Percentiles rank a stretch among this genome's conserved stretches.
These are phyloP conservation scores for Phoeniculus purpureus DNA, from an alignment of 2,797 vertebrate genomes.

Conservation along the genomic window DNA sequence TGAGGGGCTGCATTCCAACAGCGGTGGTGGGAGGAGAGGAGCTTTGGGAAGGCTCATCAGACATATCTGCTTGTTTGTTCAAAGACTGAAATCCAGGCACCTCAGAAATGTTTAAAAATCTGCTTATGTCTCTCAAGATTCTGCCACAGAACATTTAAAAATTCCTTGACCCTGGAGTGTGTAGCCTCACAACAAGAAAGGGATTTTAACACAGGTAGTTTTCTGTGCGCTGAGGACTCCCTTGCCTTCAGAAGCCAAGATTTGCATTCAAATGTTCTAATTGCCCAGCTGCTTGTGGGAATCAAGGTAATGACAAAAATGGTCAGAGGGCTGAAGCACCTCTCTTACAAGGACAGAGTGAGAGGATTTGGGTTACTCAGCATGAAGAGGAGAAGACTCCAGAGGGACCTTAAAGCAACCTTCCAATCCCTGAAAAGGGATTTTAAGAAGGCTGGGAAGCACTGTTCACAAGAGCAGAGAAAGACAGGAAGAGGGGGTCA, in stretches of 20 bases:
- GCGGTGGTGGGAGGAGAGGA: neutral
- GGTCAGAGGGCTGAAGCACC: too few species aligned
- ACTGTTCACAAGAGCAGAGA: too few species aligned
- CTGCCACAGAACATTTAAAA: neutral
- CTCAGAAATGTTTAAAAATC: neutral
- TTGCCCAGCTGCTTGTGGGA: neutral
- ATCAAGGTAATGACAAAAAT: neutral
- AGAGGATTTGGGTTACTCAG: too few species aligned
- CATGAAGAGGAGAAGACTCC: too few species aligned
- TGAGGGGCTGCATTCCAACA: constrained; percentile 2
- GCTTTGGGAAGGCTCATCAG: neutral
- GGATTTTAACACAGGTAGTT: neutral
- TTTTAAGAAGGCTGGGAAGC: too few species aligned
- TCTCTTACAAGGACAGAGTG: too few species aligned
- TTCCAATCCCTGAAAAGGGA: too few species aligned
- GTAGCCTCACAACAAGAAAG: neutral
- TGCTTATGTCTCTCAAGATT: neutral
- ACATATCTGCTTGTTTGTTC: constrained; percentile 29
- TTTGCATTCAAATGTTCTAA: neutral
- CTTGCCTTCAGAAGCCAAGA: neutral
- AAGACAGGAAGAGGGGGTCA: too few species aligned
- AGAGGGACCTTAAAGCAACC: too few species aligned
- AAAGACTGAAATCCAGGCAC: constrained; percentile 9
- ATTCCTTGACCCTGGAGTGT: neutral
- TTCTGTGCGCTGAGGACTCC: neutral